These are phyloP conservation scores for Colius striatus DNA, from an alignment of 2,113 vertebrate species.

Conservation along the genomic window DNA sequence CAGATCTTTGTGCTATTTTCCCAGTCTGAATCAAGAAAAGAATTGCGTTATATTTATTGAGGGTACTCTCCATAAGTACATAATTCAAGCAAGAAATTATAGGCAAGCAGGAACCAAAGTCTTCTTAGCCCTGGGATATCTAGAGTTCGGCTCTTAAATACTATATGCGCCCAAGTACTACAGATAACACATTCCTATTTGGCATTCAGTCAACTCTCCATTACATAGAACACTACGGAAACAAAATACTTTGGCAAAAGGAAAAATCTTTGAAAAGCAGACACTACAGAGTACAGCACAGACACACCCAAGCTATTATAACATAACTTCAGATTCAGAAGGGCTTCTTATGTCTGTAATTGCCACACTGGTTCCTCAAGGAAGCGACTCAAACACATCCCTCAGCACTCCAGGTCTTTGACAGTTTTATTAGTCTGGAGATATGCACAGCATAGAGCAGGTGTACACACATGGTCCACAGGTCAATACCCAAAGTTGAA, in stretches of 20 bases:
- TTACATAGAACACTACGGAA: neutral
- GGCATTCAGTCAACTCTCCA: neutral
- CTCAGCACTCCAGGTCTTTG: neutral
- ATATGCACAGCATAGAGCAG: neutral
- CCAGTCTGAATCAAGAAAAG: neutral
- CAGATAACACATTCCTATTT: neutral
- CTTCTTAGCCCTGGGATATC: neutral
- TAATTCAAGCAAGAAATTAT: neutral
- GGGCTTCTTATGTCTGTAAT: neutral
- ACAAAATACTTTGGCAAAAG: neutral
- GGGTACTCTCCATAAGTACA: neutral
- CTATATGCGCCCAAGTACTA: neutral
- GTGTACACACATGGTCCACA: accelerated
- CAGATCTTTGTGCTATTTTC: neutral
- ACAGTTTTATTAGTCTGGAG: neutral
- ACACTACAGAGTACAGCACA: neutral
- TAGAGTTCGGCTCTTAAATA: neutral
- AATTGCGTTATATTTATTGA: neutral
- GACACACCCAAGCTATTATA: neutral
- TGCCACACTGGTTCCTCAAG: neutral
- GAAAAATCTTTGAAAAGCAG: neutral
- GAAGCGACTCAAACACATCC: neutral
- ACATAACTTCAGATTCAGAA: neutral
- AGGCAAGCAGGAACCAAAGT: neutral
- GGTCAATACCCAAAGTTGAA: neutral